Evolutionary conservation across 2,113 vertebrate genomes (phyloP).

Genomic region (Grus americana): DNA sequence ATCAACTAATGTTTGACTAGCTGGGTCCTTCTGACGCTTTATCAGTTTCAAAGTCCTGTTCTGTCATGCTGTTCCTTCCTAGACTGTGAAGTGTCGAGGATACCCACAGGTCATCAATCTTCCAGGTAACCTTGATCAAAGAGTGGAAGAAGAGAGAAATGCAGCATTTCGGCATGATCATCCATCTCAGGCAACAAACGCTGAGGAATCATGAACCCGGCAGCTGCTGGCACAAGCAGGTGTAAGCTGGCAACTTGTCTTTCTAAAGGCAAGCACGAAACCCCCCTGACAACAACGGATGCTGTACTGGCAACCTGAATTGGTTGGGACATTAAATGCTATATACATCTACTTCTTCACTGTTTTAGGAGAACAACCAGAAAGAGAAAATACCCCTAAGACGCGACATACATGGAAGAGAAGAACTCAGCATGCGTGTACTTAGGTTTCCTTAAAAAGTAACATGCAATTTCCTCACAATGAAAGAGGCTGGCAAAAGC

Average conservation of each 20-base stretch:
- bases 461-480: background rate
- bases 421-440: background rate
- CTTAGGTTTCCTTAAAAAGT: conserved; percentile 2
- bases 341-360: background rate
- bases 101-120: background rate
- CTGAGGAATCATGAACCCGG: background rate
- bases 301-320: background rate
- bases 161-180: background rate
- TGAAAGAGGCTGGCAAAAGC: background rate
- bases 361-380: background rate
- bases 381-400: background rate
- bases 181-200: background rate
- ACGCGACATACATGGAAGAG: background rate
- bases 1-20: background rate
- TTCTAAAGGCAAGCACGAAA: background rate
- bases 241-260: background rate
- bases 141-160: background rate
- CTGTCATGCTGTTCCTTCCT: background rate
- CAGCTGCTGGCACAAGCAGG: background rate
- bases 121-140: background rate
- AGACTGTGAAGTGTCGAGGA: background rate
- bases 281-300: background rate
- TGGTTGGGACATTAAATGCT: background rate
- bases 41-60: background rate
- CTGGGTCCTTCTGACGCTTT: background rate